Evolutionary conservation across 2,888 invertebrate genomes (phyloP).

Genomic region (Amphimallon solstitiale): DNA sequence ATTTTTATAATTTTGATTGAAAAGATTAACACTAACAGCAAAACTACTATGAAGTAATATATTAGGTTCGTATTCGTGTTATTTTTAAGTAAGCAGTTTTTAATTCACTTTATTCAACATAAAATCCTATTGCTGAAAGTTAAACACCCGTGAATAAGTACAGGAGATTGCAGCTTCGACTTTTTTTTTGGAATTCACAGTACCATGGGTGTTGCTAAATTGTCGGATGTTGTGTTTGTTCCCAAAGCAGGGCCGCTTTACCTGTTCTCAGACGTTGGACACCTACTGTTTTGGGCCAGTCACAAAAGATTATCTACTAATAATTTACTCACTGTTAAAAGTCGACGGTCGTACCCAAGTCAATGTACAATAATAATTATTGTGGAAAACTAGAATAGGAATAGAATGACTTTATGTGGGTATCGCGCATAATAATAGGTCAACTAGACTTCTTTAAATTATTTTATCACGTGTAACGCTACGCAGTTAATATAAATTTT

Average conservation of each 20-base stretch:
- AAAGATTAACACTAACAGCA: no score
- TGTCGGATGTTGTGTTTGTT: slow-evolving; percentile 30
- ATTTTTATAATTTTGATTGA: no score
- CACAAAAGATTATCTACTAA: slow-evolving; percentile 37
- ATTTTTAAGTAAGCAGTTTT: no score
- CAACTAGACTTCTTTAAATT: slow-evolving; percentile 16
- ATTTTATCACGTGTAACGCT: slow-evolving; percentile 5
- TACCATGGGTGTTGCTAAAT: slow-evolving; percentile 31
- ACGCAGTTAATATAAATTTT: slow-evolving; percentile 20
- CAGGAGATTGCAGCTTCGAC: slow-evolving; percentile 18
- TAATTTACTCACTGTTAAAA: slow-evolving; percentile 36
- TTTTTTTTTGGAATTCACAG: slow-evolving; percentile 32
- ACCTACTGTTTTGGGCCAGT: slow-evolving; percentile 38
- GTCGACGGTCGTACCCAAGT: slow-evolving; percentile 11
- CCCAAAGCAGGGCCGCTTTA: slow-evolving; percentile 33
- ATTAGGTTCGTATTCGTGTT: no score
- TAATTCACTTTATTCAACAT: no score
- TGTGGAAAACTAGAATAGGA: background rate
- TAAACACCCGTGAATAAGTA: slow-evolving; percentile 27
- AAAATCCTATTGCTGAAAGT: slow-evolving; percentile 14
- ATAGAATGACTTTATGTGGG: background rate
- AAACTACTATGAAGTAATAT: no score
- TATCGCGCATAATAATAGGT: background rate
- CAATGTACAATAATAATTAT: slow-evolving; percentile 21
- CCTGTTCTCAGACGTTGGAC: slow-evolving; percentile 38